Conservation (phyloP, 37 sponge, comb jelly and placozoan genomes). For the Cliona cf. orientalis region DNA sequence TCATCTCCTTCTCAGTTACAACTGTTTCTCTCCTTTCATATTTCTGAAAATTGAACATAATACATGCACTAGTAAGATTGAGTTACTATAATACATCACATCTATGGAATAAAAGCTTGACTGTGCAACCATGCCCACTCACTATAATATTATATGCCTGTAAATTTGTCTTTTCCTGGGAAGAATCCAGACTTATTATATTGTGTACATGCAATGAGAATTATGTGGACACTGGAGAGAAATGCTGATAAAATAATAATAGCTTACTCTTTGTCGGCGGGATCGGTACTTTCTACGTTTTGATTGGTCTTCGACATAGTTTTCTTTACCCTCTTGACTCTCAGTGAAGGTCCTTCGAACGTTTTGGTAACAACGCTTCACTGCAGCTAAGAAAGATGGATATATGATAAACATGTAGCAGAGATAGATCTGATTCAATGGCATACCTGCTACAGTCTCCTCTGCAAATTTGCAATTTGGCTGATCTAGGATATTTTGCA, state of each 20-base stretch:
- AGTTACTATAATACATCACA: too few species aligned
- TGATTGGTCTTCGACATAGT: not conserved
- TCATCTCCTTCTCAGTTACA: not conserved
- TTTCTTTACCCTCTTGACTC: not conserved
- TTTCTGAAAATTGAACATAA: not conserved
- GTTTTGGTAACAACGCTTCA: conserved; percentile 4
- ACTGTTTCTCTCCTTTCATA: not conserved
- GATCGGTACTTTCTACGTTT: conserved; percentile 9
- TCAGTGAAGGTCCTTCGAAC: not conserved
- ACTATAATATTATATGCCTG: too few species aligned
- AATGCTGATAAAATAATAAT: too few species aligned
- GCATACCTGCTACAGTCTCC: not conserved
- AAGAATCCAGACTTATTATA: too few species aligned
- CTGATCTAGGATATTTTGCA: not conserved
- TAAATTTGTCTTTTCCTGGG: too few species aligned
- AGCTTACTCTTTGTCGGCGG: conserved; percentile 8
- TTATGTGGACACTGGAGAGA: too few species aligned
- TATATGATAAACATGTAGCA: not conserved
- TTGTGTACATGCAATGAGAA: too few species aligned
- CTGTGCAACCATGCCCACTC: too few species aligned
- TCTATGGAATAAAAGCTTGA: too few species aligned
- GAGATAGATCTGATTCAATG: not conserved
- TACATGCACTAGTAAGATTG: not conserved
- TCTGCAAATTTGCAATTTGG: not conserved
- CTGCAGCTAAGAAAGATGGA: not conserved